Conservation (phyloP, 2,113 vertebrate species). For the Solenodon paradoxus region DNA sequence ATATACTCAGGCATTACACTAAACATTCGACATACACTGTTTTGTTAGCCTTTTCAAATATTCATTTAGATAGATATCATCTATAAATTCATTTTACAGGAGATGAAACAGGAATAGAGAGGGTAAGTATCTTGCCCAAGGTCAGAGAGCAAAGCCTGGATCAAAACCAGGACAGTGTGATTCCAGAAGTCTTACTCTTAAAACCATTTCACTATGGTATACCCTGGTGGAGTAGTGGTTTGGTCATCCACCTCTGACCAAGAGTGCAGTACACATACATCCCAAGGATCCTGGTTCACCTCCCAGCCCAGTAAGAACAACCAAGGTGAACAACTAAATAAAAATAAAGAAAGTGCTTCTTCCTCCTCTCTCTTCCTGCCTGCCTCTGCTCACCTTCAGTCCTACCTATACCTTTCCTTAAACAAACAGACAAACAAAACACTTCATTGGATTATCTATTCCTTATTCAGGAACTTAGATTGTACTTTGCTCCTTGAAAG, state of each 20-base stretch:
- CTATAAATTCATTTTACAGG: background rate
- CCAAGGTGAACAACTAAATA: too few species aligned
- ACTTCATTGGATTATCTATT: background rate
- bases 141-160: background rate
- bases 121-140: background rate
- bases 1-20: background rate
- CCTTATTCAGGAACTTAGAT: background rate
- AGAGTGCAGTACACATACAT: too few species aligned
- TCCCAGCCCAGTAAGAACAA: too few species aligned
- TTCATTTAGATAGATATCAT: background rate
- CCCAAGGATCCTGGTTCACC: too few species aligned
- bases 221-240: too few species aligned
- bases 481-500: background rate
- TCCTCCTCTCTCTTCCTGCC: too few species aligned
- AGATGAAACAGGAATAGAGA: background rate
- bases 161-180: background rate
- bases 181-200: background rate
- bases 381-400: too few species aligned
- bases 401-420: too few species aligned
- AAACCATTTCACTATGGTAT: background rate
- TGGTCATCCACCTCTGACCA: too few species aligned
- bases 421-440: too few species aligned
- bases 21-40: background rate
- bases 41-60: background rate
- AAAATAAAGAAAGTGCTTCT: too few species aligned